These are phyloP conservation scores for Anodontia alba DNA, from an alignment of 2,888 invertebrate genomes.

Conservation along the genomic window DNA sequence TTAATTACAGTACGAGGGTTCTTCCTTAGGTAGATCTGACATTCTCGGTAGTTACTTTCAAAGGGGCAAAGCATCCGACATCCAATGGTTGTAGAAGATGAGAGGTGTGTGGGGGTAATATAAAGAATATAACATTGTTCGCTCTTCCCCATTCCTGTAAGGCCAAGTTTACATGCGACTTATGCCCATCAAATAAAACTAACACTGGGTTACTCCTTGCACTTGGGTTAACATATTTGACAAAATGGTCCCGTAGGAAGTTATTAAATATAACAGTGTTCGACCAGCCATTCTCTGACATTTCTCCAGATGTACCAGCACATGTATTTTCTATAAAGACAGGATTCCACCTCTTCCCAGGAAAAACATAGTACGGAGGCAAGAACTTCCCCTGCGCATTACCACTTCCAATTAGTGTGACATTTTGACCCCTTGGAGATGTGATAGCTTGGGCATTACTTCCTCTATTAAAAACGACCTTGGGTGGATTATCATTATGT, in stretches of 20 bases:
- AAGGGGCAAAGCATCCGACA: constrained; percentile 41
- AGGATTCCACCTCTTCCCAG: constrained; percentile 3
- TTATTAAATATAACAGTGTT: neutral
- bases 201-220: constrained; percentile 29
- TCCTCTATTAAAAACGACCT: neutral
- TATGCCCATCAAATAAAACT: constrained; percentile 50
- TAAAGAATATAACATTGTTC: constrained; percentile 47
- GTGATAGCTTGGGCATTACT: neutral
- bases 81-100: constrained; percentile 51
- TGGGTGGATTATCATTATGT: constrained; percentile 6
- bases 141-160: constrained; percentile 43
- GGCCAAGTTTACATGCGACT: constrained; percentile 38
- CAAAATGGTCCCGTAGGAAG: neutral
- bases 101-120: constrained; percentile 51
- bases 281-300: constrained; percentile 2
- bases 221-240: neutral
- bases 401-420: constrained; percentile 4
- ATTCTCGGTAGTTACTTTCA: constrained; percentile 44
- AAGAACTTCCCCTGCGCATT: neutral
- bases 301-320: neutral
- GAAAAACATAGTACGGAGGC: neutral
- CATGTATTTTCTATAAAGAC: neutral
- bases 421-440: neutral
- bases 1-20: constrained; percentile 12
- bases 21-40: constrained; percentile 42